These are phyloP conservation scores for Phragmatobia fuliginosa DNA, from an alignment of 2,888 invertebrate species.

Conservation along the genomic window DNA sequence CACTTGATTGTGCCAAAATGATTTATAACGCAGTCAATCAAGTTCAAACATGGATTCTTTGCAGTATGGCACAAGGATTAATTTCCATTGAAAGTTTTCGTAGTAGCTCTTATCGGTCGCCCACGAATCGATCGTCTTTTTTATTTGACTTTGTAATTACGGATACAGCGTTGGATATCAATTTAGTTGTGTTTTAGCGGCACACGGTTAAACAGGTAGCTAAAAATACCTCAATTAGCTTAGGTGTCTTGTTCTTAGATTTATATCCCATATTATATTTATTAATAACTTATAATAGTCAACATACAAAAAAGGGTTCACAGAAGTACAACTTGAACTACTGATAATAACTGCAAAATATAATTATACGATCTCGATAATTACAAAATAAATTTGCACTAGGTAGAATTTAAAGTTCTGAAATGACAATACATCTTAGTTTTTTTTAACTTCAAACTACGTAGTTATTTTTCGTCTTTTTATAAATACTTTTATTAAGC, in stretches of 20 bases:
- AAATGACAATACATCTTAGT: too few relatives aligned
- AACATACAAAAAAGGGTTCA: neutral
- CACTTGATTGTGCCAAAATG: constrained; percentile 45
- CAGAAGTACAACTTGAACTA: neutral
- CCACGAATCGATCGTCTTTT: constrained; percentile 41
- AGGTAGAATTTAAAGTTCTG: too few relatives aligned
- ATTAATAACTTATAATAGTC: neutral
- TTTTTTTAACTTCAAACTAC: too few relatives aligned
- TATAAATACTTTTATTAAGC: neutral
- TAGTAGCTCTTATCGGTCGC: constrained; percentile 46
- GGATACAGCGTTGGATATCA: constrained; percentile 31
- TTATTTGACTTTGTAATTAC: constrained; percentile 49
- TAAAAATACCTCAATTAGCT: constrained; percentile 15
- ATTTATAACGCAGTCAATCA: constrained; percentile 25
- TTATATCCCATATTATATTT: constrained; percentile 2
- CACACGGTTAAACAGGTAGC: constrained; percentile 18
- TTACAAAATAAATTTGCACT: too few relatives aligned
- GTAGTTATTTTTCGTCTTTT: neutral
- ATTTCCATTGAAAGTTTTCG: constrained; percentile 3
- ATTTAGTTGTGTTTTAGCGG: constrained; percentile 30
- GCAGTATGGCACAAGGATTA: rapidly evolving
- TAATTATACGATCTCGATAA: too few relatives aligned
- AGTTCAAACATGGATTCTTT: constrained; percentile 17
- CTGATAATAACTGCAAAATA: too few relatives aligned
- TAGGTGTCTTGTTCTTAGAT: neutral